Evolutionary conservation across 2,888 invertebrate genomes (phyloP).

Genomic region (Clepsis dumicolana): DNA sequence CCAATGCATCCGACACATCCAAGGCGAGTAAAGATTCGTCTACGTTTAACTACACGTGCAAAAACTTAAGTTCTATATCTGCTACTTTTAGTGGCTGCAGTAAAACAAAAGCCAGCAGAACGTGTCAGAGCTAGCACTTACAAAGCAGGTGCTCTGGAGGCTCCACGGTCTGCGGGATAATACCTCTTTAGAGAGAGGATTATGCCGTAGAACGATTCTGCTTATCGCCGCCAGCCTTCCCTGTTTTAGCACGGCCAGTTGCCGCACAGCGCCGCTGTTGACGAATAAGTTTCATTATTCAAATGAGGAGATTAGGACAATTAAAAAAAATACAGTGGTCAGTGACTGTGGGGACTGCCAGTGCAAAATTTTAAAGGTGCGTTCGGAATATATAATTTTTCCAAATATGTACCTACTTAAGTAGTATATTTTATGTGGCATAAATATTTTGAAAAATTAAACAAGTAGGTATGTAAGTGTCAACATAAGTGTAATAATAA

Average conservation of each 20-base stretch:
- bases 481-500: no score
- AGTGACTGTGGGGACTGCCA: no score
- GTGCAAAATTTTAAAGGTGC: no score
- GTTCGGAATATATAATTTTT: no score
- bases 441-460: no score
- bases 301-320: not conserved
- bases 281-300: conserved; percentile 12
- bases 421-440: no score
- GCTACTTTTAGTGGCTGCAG: conserved; percentile 23
- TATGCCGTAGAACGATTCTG: conserved; percentile 45
- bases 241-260: conserved; percentile 30
- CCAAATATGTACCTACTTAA: no score
- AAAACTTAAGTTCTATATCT: conserved; percentile 15
- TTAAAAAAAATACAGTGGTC: not conserved
- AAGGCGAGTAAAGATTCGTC: not conserved
- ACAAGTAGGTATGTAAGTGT: no score
- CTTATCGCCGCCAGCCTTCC: conserved; percentile 39
- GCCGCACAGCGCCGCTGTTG: conserved; percentile 15
- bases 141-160: conserved; percentile 42
- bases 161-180: conserved; percentile 42
- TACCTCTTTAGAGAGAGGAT: conserved; percentile 46
- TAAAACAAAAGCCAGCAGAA: conserved; percentile 31
- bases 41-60: not conserved
- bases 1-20: not conserved
- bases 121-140: conserved; percentile 35